Conservation (phyloP, 2,113 vertebrate species). For the Chaetodon trifascialis region DNA sequence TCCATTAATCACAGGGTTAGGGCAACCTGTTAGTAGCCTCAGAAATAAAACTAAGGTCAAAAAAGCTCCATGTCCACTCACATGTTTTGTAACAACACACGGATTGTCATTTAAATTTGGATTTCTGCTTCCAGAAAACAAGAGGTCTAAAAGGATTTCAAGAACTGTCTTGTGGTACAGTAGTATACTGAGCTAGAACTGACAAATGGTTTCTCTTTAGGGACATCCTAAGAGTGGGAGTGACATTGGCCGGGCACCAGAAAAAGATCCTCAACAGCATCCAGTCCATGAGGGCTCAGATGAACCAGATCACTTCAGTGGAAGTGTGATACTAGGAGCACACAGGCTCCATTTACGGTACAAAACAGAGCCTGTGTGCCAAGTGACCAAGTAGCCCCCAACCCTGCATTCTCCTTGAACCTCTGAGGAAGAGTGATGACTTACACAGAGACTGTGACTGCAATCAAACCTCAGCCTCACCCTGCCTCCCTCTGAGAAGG, state of each 20-base stretch:
- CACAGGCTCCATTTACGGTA: slow-evolving; percentile 19
- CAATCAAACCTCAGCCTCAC: slow-evolving; percentile 30
- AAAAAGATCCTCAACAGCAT: slow-evolving; percentile 99
- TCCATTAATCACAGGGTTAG: too few species aligned
- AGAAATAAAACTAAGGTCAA: not conserved
- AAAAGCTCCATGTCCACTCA: not conserved
- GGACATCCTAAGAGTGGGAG: slow-evolving; percentile 94
- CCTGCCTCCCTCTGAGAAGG: not conserved
- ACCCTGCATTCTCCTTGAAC: slow-evolving; percentile 4
- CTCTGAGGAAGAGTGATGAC: slow-evolving; percentile 25
- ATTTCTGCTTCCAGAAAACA: not conserved
- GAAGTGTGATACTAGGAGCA: slow-evolving; percentile 89
- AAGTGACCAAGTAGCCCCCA: slow-evolving; percentile 10
- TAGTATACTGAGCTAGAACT: not conserved
- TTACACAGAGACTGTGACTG: slow-evolving; percentile 40
- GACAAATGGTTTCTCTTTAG: slow-evolving; percentile 76
- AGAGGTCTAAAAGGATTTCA: not conserved
- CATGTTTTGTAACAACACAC: not conserved
- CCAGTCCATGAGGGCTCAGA: slow-evolving; percentile 98
- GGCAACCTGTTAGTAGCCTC: not conserved
- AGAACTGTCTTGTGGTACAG: not conserved
- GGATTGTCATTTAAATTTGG: not conserved
- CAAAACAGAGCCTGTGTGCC: not conserved
- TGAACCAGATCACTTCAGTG: slow-evolving; percentile 99
- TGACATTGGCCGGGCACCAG: slow-evolving; percentile 97